Evolutionary conservation across 2,888 invertebrate genomes (phyloP), one percentile per base, ranked within the genome.

Genomic region (Protophormia terraenovae): DNA sequence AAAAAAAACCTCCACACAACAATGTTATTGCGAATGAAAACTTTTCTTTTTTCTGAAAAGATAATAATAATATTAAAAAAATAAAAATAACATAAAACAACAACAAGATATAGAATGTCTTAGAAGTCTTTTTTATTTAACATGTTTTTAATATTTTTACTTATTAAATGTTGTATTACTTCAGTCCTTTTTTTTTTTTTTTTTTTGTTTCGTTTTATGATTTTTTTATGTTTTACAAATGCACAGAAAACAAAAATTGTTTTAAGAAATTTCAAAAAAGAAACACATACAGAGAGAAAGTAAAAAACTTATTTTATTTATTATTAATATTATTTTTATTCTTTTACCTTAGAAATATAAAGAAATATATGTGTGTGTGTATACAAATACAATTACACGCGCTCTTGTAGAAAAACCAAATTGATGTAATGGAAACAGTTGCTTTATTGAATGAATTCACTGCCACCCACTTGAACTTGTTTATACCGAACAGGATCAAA

Each of bases 291-390:
- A 35, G 6, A 72, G 6, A 72, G 27, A 72, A 60, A 80, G 72
- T 80, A 47, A 58, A n/a, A 72, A 84, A 78, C 79, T 84, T 80
- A 64, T 71, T 71, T 84, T 80, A 84, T 79, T 80, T 84, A 76
- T 76, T 84, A 80, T 76, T 80, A 80, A 80, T 80, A 80, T 79
- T 79, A 67, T 75, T 38, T 84, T 71, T 75, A 67, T 47, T 75
- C 75, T 71, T 75, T 79, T 69, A 79, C 69, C 73, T 64, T 24
- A 22, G 19, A 38, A 22, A 19, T 3, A 19, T 7, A 16, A 8
- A 8, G 19, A 45, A 14, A 55, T 10, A 24, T 50, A 66, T 41
- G 12, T 50, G 29, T 7, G n/a, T 35, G 27, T 16, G n/a, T 35
- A 19, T 16, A 1, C 1, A 14, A 10, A 22, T 47, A 32, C 1